Evolutionary conservation across 2,113 vertebrate species (phyloP), one percentile per base, ranked within the genome.

Genomic region (Xenopus borealis): DNA sequence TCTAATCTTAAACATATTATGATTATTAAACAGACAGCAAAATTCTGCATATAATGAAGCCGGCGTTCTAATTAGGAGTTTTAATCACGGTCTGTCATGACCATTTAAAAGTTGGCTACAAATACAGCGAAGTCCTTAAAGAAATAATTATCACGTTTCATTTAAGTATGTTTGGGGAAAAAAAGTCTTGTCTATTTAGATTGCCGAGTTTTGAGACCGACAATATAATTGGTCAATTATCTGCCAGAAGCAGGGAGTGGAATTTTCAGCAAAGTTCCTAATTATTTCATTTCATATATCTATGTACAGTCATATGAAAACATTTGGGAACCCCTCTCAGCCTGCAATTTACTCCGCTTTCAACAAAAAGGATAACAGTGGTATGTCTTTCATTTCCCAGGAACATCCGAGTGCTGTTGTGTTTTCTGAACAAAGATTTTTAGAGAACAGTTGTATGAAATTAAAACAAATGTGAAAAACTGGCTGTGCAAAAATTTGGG

Each of bases 151-250:
- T 27, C 23, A 27, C 23, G 23, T 27, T 27, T 57, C 14, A 66
- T 58, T 66, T 72, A 45, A 46, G 14, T 20, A 40, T 13, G 18
- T 63, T 53, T 72, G 1, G 33, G 46, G 2, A 59, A 59, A 47
- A 47, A 66, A 66, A 72, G 17, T 59, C 53, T 58, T 30, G 45
- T 66, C 30, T 58, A 45, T 17, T 65, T 66, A 66, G 62, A 73
- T 64, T 62, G 65, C 47, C 58, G 45, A 18, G 13, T 58, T 73
- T 27, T 59, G 63, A 73, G 62, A 66, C 1, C 66, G 72, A 73
- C 62, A 73, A 66, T 47, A 58, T 73, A 73, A 73, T 66, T 66
- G 63, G 62, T 58, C 72, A 66, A 73, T 73, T 73, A 46, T 66
- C 62, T 17, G 23, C 44, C 53, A 66, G 44, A 58, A 58, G 62